Evolutionary conservation across 2,113 vertebrate species (phyloP).

Genomic region (Nerophis ophidion): DNA sequence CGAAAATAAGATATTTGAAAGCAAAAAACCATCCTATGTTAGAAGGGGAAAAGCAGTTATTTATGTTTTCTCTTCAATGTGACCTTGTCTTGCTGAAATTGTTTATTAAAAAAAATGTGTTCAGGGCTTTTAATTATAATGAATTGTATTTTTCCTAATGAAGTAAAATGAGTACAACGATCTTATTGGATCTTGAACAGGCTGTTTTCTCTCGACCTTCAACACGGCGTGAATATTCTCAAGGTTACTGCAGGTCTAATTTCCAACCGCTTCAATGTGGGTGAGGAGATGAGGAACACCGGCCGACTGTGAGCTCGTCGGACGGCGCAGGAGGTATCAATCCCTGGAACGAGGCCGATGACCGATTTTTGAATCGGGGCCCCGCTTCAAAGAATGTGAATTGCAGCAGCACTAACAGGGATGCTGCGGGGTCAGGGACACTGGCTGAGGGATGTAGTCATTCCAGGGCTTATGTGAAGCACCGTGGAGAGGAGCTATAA

Average conservation of each 20-base stretch:
- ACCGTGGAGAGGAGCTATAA: slow-evolving; percentile 66
- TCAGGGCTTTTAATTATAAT: slow-evolving; percentile 9
- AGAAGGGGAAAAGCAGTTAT: slow-evolving; percentile 18
- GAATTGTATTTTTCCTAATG: slow-evolving; percentile 14
- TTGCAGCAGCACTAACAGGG: slow-evolving; percentile 66
- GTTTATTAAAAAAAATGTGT: background rate
- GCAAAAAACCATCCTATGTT: slow-evolving; percentile 23
- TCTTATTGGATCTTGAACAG: slow-evolving; percentile 20
- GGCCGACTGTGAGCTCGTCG: slow-evolving; percentile 35
- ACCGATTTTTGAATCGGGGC: slow-evolving; percentile 63
- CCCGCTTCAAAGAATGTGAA: slow-evolving; percentile 72
- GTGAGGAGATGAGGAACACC: slow-evolving; percentile 37
- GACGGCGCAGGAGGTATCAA: slow-evolving; percentile 61
- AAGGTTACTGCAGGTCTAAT: slow-evolving; percentile 49
- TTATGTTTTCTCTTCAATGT: slow-evolving; percentile 4
- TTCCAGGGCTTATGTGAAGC: slow-evolving; percentile 66
- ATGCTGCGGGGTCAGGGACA: slow-evolving; percentile 67
- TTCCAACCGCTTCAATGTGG: slow-evolving; percentile 29
- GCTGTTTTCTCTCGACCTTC: slow-evolving; percentile 11
- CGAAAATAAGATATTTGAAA: slow-evolving; percentile 5
- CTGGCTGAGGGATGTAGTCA: slow-evolving; percentile 70
- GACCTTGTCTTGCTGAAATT: slow-evolving; percentile 8
- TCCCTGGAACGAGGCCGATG: slow-evolving; percentile 65
- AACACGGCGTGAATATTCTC: slow-evolving; percentile 27
- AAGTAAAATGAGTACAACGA: slow-evolving; percentile 7